Conservation (phyloP, 2,797 vertebrate species). For the Agapornis canus region DNA sequence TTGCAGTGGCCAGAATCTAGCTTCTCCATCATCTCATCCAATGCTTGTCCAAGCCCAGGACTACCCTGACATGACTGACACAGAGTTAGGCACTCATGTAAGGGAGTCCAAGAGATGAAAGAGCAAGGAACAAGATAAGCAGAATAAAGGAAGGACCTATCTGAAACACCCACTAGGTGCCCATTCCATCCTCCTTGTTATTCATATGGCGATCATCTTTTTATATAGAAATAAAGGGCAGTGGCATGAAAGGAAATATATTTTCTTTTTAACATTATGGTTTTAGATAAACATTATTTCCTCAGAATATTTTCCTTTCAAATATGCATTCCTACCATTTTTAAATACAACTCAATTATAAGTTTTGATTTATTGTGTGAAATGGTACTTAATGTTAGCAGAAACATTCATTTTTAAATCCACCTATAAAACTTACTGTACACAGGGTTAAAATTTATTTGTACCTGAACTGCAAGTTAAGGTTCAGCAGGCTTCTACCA, state of each 20-base stretch:
- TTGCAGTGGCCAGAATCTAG: background rate
- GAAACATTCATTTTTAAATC: background rate
- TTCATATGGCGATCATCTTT: background rate
- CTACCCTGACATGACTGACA: background rate
- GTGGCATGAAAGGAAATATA: background rate
- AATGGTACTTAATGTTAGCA: background rate
- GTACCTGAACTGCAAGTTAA: background rate
- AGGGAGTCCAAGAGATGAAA: background rate
- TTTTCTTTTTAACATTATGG: background rate
- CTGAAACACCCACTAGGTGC: background rate
- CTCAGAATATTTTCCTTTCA: background rate
- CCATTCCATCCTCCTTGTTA: background rate
- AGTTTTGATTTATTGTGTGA: background rate
- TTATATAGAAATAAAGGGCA: background rate
- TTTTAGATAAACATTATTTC: background rate
- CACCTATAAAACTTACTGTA: background rate
- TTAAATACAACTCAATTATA: background rate
- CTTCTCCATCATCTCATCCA: background rate
- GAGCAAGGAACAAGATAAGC: background rate
- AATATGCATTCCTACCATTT: background rate
- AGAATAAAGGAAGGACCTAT: background rate
- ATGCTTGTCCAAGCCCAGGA: background rate
- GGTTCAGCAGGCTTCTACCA: background rate
- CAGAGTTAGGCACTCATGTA: accelerated
- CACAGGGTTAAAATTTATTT: background rate